Evolutionary conservation across 2,888 invertebrate genomes (phyloP), one percentile per base, ranked within the genome.

Genomic region (Melieria omissa): DNA sequence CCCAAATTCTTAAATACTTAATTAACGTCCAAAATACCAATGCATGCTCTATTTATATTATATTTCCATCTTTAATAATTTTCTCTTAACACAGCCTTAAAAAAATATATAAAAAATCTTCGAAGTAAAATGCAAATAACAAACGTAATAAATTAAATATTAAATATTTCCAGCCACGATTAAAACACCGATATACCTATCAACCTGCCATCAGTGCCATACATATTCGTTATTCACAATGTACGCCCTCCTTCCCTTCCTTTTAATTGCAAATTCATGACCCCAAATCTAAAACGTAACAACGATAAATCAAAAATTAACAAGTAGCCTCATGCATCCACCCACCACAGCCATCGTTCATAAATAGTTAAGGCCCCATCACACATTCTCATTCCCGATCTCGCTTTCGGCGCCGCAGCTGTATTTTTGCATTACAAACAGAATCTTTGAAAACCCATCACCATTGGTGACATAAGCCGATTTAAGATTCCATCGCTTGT

Each of bases 381-480:
- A 54, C 69, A 55, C 62, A 62, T 62, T 55, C 47, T 41, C 47
- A 55, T 46, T 62, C 62, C 7, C 4, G 12, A 58, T 10, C 29
- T 29, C 41, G 29, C 58, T 58, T 14, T 8, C 10, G 6, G 58
- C 41, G 58, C 55, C 65, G 60, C 70, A 70, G 60, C 65, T 70
- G 70, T 65, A 70, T 64, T 65, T 70, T 70, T 70, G 70, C 65
- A 60, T 69, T 69, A 69, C 69, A 69, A 69, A 69, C 62, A 57
- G 69, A 62, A 62, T 69, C 63, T 69, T 69, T 63, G 69, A 46
- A 69, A 69, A 57, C 70, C 71, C 71, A 77, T 78, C 78, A 78
- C 75, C 75, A 78, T 76, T 78, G 78, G 80, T 80, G 84, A 85
- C 85, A 85, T 85, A 85, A 85, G 86, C 85, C 86, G 85, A 83